Evolutionary conservation across 1,140 invertebrate species (phyloP).

Genomic region (Rhysida immarginata): DNA sequence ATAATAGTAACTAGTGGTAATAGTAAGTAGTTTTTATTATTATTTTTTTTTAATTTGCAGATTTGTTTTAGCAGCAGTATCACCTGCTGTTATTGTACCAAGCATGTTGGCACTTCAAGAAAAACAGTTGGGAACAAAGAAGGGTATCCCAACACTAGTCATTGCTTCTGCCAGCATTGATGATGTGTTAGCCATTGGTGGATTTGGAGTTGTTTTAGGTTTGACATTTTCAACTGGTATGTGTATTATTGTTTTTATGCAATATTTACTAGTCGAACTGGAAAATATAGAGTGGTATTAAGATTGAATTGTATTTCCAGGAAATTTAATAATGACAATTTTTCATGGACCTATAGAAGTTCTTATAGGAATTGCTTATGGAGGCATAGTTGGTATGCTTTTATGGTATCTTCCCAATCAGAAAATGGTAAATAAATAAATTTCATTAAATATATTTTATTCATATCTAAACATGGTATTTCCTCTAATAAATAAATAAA

Average conservation of each 20-base stretch:
- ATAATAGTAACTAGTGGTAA: no score
- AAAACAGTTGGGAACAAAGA: slow-evolving; percentile 30
- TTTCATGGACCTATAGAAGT: slow-evolving; percentile 60
- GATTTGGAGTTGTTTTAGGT: slow-evolving; percentile 28
- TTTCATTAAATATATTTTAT: no score
- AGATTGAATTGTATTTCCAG: slow-evolving; percentile 4
- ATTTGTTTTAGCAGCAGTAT: slow-evolving; percentile 38
- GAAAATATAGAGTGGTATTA: no score
- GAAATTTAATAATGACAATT: slow-evolving; percentile 22
- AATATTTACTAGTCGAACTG: no score
- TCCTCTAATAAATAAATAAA: no score
- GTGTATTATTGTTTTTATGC: no score
- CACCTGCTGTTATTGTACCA: slow-evolving; percentile 40
- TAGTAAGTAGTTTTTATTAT: no score
- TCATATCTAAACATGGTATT: no score
- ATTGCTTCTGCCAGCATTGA: slow-evolving; percentile 38
- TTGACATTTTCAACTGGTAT: slow-evolving; percentile 21
- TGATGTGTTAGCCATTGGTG: slow-evolving; percentile 40
- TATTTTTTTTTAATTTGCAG: slow-evolving; percentile 16
- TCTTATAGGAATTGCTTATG: slow-evolving; percentile 53
- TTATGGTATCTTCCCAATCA: slow-evolving; percentile 57
- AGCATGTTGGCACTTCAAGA: slow-evolving; percentile 33
- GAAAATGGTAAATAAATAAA: slow-evolving; percentile 29
- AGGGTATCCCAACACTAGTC: slow-evolving; percentile 39
- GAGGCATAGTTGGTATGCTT: slow-evolving; percentile 53